Base-by-base conservation (phyloP, 1,140 invertebrate species). In the Arion vulgaris region DNA sequence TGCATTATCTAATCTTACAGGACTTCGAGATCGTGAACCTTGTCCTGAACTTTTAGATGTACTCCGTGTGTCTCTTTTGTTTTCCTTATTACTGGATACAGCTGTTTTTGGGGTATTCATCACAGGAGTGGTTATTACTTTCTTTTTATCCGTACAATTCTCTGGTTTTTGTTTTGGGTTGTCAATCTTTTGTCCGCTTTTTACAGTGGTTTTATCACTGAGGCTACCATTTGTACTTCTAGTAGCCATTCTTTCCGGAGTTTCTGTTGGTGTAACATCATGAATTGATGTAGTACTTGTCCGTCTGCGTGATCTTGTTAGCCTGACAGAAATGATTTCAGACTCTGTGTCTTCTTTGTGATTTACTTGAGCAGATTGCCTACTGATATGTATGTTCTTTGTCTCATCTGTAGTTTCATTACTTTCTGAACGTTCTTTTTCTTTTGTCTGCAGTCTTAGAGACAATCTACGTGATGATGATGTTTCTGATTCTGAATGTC, bases 361-460 rank as follows among this genome's bases (percentile, higher is more conserved):
- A 32, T 78, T 41, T 78, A 78, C 28, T 78, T 36, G 11, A 13
- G 53, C 1, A 19, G 53, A 68, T 32, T 78, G 76, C 39, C 76
- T 78, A 34, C 32, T 36, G 28, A 36, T 1, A 4, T 32, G 26
- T 78, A 53, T 78, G 23, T 23, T 66, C 38, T 34, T 68, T 5
- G 32, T 11, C 0, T 78, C 62, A 38, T 69, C 45, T 13, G 26
- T 51, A 0, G 71, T 45, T 11, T 71, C 51, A 28, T 71, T 36
- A 38, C 23, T 17, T 45, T 68, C 15, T 34, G 26, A 28, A 36
- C 36, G 17, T 51, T 71, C 78, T 26, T 78, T 68, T 26, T 78
- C 62, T 68, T 78, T 78, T 19, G 39, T 57, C 76, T 17, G 45
- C 34, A 80, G 78, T 17, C 78, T 69, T 36, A n/a, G 34, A 7